A percentile compares a stretch with the other conserved stretches of the same genome.
These are phyloP conservation scores for Brachyptera putata DNA, from an alignment of 2,888 invertebrate species.

Conservation along the genomic window DNA sequence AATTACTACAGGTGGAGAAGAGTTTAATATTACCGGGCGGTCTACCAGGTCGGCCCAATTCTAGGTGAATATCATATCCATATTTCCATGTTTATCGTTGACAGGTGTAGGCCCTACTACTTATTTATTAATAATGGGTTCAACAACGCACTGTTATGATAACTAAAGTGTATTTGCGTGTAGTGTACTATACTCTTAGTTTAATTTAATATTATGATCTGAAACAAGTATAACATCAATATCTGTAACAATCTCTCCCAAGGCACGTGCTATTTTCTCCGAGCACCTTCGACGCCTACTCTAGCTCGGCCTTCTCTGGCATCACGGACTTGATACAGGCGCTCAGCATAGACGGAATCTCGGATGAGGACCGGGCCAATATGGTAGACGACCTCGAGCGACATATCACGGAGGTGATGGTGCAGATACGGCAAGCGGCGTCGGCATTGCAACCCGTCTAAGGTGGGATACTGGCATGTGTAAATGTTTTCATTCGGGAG, in stretches of 20 bases:
- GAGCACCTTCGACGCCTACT: background rate
- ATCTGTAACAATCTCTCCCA: background rate
- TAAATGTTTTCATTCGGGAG: too few species aligned
- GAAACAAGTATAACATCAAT: too few species aligned
- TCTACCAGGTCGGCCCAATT: background rate
- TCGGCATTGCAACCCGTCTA: background rate
- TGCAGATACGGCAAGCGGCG: background rate
- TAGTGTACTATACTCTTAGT: too few species aligned
- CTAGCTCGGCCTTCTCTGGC: constrained; percentile 4
- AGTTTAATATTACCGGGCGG: background rate
- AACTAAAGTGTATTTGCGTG: too few species aligned
- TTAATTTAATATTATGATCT: too few species aligned
- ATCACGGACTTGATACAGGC: constrained; percentile 4
- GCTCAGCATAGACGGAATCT: background rate
- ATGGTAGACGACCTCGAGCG: background rate
- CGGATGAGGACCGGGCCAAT: background rate
- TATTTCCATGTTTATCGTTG: too few species aligned
- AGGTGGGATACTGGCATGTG: background rate
- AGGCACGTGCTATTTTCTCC: constrained; percentile 8
- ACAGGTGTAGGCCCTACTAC: too few species aligned
- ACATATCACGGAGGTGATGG: constrained; percentile 12
- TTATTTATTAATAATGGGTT: too few species aligned
- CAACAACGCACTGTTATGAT: too few species aligned
- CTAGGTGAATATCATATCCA: background rate
- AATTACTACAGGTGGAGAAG: background rate